A percentile compares a stretch with the other conserved stretches of the same genome.
phyloP scores from a whole-genome alignment of 2,113 vertebrate species.

The Thryonomys swinderianus region DNA sequence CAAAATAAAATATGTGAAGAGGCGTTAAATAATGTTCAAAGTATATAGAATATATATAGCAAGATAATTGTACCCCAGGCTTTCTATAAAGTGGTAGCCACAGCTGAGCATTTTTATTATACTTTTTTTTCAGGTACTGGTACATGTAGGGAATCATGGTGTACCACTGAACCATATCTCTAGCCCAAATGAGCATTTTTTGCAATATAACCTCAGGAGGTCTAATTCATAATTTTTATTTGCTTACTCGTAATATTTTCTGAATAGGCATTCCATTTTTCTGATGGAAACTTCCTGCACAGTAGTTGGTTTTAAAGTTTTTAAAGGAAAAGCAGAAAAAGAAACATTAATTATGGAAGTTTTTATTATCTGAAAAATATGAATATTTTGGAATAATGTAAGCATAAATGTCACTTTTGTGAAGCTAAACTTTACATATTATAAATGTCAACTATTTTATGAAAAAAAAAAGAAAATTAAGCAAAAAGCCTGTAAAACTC shows the following conservation, averaged over 20 bases:
- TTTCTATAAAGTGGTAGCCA: background rate
- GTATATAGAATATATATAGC: background rate
- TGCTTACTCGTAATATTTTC: background rate
- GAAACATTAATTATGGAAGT: background rate
- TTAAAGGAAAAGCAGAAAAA: background rate
- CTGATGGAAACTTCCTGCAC: background rate
- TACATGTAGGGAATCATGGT: background rate
- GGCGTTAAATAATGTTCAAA: background rate
- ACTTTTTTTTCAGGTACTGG: background rate
- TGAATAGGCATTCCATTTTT: background rate
- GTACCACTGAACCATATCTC: too few relatives aligned
- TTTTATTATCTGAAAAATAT: background rate
- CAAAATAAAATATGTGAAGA: background rate
- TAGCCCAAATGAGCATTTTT: background rate
- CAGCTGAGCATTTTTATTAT: background rate
- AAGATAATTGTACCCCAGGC: background rate
- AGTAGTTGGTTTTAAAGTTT: constrained; percentile 30
- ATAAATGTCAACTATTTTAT: background rate
- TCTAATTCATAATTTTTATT: constrained; percentile 20
- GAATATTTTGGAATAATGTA: background rate
- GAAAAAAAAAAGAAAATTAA: background rate
- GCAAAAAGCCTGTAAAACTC: background rate
- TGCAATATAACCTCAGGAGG: background rate
- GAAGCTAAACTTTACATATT: background rate
- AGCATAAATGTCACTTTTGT: background rate